These are phyloP conservation scores for Halotydeus destructor DNA, from an alignment of 1,140 invertebrate genomes.

Conservation along the genomic window DNA sequence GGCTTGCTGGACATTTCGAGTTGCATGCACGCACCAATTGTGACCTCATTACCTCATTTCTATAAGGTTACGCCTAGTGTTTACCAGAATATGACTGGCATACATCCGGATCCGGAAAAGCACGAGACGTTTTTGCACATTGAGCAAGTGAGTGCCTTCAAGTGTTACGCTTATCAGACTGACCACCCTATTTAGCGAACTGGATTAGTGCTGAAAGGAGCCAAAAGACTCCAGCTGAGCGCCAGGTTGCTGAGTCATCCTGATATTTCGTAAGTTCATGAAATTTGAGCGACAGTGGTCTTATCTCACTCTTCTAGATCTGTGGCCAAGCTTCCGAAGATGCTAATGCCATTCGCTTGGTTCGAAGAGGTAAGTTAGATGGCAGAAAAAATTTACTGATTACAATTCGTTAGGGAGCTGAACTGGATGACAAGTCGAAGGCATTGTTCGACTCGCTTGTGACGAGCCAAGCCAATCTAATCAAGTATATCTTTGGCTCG, in stretches of 20 bases:
- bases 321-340: background rate
- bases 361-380: conserved; percentile 6
- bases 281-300: background rate
- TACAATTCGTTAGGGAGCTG: no score
- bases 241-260: background rate
- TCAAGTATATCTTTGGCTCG: no score
- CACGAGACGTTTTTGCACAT: conserved; percentile 22
- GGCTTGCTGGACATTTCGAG: conserved; percentile 18
- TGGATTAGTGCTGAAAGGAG: conserved; percentile 1
- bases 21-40: conserved; percentile 19
- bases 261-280: conserved; percentile 1
- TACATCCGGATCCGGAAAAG: conserved; percentile 14
- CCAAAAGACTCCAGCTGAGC: conserved; percentile 6
- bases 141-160: conserved; percentile 16
- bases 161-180: background rate
- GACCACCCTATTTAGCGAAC: no score
- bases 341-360: conserved; percentile 2
- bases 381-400: no score
- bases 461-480: no score
- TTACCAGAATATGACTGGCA: conserved; percentile 15
- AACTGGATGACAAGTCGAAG: no score
- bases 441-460: no score
- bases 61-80: conserved; percentile 17
- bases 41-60: conserved; percentile 22
- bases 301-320: background rate